Conservation (phyloP, 2,797 vertebrate genomes). For the Phylloscopus collybita region DNA sequence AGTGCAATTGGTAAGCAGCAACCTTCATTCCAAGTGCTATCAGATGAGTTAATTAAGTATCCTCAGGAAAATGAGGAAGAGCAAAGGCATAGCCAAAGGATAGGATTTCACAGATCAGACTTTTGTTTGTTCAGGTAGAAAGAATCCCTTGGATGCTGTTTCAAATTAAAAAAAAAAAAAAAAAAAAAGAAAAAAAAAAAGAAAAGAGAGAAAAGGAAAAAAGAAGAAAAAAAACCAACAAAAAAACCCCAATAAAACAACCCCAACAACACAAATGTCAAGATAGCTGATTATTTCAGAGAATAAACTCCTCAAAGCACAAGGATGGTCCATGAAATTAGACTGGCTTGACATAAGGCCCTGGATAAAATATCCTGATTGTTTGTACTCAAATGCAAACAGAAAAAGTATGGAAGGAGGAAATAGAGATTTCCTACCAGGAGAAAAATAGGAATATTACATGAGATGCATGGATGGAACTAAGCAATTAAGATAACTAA, state of each 20-base stretch:
- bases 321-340: not conserved
- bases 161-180: rapidly evolving
- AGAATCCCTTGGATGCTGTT: not conserved
- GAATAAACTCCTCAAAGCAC: not conserved
- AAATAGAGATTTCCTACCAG: not conserved
- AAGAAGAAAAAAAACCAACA: no score
- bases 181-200: rapidly evolving
- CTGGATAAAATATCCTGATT: not conserved
- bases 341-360: not conserved
- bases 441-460: not conserved
- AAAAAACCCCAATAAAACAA: not conserved
- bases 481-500: not conserved
- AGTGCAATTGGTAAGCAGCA: not conserved
- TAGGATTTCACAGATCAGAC: not conserved
- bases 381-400: not conserved
- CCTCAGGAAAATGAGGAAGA: not conserved
- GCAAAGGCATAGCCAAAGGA: not conserved
- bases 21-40: not conserved
- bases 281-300: not conserved
- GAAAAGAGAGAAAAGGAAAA: rapidly evolving
- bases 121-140: not conserved
- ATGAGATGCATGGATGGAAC: not conserved
- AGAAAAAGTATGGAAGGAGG: not conserved
- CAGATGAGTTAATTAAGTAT: not conserved
- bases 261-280: not conserved